These are phyloP conservation scores for Synanthedon andrenaeformis DNA, from an alignment of 2,888 invertebrate genomes.

Conservation along the genomic window DNA sequence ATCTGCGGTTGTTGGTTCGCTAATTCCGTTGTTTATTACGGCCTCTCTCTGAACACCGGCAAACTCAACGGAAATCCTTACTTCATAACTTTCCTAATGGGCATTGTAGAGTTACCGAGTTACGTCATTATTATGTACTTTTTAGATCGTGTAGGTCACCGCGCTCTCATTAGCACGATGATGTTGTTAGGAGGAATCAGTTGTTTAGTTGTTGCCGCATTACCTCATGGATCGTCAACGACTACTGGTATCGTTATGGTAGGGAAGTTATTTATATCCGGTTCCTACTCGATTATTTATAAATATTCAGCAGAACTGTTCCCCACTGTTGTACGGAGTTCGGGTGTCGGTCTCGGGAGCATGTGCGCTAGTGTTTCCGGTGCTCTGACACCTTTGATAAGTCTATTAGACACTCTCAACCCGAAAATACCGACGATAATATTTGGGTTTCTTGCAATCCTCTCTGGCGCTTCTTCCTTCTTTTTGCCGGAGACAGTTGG, in stretches of 20 bases:
- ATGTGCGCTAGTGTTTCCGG: slow-evolving; percentile 89
- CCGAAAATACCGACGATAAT: slow-evolving; percentile 82
- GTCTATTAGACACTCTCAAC: slow-evolving; percentile 81
- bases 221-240: slow-evolving; percentile 73
- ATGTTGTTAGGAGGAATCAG: slow-evolving; percentile 85
- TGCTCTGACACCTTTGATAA: slow-evolving; percentile 82
- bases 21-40: slow-evolving; percentile 88
- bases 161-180: slow-evolving; percentile 80
- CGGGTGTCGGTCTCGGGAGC: slow-evolving; percentile 85
- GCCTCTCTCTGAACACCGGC: slow-evolving; percentile 83
- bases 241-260: slow-evolving; percentile 78
- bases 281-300: slow-evolving; percentile 87
- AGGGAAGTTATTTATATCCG: slow-evolving; percentile 86
- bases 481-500: slow-evolving; percentile 86
- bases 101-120: slow-evolving; percentile 84
- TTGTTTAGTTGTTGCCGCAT: slow-evolving; percentile 78
- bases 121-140: slow-evolving; percentile 79
- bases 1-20: slow-evolving; percentile 89
- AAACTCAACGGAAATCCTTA: slow-evolving; percentile 85
- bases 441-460: slow-evolving; percentile 79
- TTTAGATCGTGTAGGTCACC: slow-evolving; percentile 81
- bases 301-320: slow-evolving; percentile 90
- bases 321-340: slow-evolving; percentile 87
- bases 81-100: slow-evolving; percentile 82
- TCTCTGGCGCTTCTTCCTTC: slow-evolving; percentile 80